These are phyloP conservation scores for Murina feae DNA, from an alignment of 2,113 vertebrate genomes.

Conservation along the genomic window DNA sequence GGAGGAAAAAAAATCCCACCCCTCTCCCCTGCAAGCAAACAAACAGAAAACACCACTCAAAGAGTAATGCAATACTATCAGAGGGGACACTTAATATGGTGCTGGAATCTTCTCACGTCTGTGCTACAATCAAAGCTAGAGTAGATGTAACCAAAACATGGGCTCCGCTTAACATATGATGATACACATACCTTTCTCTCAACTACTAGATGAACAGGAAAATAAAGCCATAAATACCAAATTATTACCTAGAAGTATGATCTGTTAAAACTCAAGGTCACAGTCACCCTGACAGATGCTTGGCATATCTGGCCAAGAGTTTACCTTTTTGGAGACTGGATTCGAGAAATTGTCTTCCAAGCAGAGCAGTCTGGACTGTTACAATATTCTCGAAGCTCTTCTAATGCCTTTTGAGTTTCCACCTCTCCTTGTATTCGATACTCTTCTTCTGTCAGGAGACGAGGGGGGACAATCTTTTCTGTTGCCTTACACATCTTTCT, in stretches of 20 bases:
- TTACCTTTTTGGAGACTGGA: constrained; percentile 95
- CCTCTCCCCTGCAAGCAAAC: neutral
- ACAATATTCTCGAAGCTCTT: constrained; percentile 88
- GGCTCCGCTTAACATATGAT: neutral
- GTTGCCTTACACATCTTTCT: constrained; percentile 82
- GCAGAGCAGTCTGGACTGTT: constrained; percentile 90
- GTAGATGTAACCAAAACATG: neutral
- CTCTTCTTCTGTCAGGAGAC: constrained; percentile 92
- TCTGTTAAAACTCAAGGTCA: constrained; percentile 26
- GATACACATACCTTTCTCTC: neutral
- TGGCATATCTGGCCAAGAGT: neutral
- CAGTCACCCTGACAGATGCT: neutral
- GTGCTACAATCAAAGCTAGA: neutral
- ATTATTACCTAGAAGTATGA: neutral
- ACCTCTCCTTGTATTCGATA: constrained; percentile 89
- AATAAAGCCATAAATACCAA: constrained; percentile 13
- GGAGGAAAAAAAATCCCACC: neutral
- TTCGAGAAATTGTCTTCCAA: constrained; percentile 90
- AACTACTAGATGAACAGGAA: neutral
- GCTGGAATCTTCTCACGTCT: neutral
- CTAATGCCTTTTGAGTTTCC: constrained; percentile 90
- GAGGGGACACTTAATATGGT: neutral
- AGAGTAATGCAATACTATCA: neutral
- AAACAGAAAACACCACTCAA: neutral
- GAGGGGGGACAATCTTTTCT: constrained; percentile 82